A percentile compares a stretch with the other conserved stretches of the same genome.
Conservation (phyloP, 2,113 vertebrate species). For the Montifringilla adamsi region DNA sequence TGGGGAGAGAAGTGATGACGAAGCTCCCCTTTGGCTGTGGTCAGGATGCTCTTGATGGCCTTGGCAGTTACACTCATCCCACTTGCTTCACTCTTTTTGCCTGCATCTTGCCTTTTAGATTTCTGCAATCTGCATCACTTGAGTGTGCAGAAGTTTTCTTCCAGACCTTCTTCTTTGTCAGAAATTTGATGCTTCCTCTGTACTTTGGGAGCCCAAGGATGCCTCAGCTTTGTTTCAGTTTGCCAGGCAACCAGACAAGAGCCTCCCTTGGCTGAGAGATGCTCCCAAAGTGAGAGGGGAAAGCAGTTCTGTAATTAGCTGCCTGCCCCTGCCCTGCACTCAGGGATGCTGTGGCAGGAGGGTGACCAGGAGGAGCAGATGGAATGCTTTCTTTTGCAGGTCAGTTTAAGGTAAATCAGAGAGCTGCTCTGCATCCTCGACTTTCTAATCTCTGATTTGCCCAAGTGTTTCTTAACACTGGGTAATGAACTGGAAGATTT, state of each 20-base stretch:
- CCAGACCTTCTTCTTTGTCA: not conserved
- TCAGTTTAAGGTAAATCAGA: not conserved
- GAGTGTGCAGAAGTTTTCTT: not conserved
- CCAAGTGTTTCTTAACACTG: not conserved
- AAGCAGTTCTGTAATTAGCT: not conserved
- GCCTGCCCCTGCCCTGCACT: not conserved
- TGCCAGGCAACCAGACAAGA: not conserved
- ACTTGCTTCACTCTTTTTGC: not conserved
- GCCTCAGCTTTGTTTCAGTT: not conserved
- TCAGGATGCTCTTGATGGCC: not conserved
- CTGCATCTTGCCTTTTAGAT: not conserved
- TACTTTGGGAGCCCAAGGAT: fast-evolving
- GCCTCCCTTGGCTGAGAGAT: not conserved
- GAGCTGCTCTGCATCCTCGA: not conserved
- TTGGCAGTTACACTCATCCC: not conserved
- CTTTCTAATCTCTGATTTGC: not conserved
- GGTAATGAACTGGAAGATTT: slow-evolving; percentile 25
- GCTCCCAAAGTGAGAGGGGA: not conserved
- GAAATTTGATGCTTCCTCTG: not conserved
- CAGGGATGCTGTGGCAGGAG: not conserved
- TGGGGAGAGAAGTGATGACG: not conserved
- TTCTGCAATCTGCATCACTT: not conserved
- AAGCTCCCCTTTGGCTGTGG: not conserved
- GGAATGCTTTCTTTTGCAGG: not conserved
- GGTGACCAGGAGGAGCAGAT: not conserved